Conservation (phyloP, 2,113 vertebrate genomes). For the Cacatua alba region DNA sequence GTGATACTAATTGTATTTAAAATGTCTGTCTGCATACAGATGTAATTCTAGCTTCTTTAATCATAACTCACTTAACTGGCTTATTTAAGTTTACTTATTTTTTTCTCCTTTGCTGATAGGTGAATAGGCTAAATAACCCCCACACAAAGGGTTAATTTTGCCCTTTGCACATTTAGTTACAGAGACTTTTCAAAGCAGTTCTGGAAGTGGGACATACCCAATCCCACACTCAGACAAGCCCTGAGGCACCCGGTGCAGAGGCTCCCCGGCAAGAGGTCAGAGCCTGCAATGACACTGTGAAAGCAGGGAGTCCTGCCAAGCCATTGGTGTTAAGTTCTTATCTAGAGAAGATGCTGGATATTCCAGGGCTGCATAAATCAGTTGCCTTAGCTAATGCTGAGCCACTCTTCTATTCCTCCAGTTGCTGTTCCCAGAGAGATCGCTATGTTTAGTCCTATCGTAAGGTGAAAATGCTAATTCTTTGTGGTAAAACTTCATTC, state of each 20-base stretch:
- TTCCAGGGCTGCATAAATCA: neutral
- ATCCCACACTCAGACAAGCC: neutral
- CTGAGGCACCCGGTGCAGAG: neutral
- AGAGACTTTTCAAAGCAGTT: neutral
- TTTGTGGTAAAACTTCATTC: neutral
- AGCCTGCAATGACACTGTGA: neutral
- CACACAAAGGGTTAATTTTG: neutral
- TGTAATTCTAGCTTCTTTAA: neutral
- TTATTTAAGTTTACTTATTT: neutral
- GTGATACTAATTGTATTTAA: neutral
- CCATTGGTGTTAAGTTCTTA: fast-evolving
- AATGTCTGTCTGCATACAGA: neutral
- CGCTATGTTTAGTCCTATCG: neutral
- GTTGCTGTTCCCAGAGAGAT: neutral
- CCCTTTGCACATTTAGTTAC: neutral
- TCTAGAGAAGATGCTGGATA: fast-evolving
- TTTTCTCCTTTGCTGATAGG: neutral
- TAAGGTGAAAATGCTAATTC: neutral
- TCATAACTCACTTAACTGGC: neutral
- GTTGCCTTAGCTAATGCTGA: neutral
- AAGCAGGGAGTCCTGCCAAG: neutral
- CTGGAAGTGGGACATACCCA: neutral
- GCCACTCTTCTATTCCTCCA: neutral
- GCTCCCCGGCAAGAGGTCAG: neutral
- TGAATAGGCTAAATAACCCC: neutral